Evolutionary conservation across 2,113 vertebrate species (phyloP), one percentile per base, ranked within the genome.

Genomic region (Dipodomys merriami): DNA sequence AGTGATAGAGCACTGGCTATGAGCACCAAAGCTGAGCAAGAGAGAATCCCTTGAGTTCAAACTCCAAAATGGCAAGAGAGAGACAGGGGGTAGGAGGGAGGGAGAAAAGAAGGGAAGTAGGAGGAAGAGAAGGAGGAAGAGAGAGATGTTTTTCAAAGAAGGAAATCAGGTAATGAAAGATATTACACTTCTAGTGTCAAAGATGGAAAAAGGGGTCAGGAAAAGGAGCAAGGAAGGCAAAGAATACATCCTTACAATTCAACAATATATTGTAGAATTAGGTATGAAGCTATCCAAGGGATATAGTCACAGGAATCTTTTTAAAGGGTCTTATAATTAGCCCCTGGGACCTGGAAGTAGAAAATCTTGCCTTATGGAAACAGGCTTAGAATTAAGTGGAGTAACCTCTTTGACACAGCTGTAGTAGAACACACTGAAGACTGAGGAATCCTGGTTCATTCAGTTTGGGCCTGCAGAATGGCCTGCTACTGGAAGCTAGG

Each of bases 301-400:
- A 68, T 79, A 15, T 29, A 68, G 57, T 80, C 53, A 23, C 39
- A 71, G 86, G 4, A 69, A 74, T 57, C 29, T n/a, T 60, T 19
- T 90, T 83, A 91, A 73, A 73, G 71, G 27, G 22, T 53, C 44
- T 13, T 46, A 39, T 84, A 77, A 65, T 69, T 77, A 60, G 78
- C 71, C 74, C 39, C 53, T 90, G 23, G 33, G 71, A 94, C 7
- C 3, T 22, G 5, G 30, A 33, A 46, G 9, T 49, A 76, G 72
- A 83, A 29, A 68, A 60, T 57, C 15, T 30, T 71, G 57, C 27
- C 65, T 79, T 62, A n/a, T 20, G 23, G 72, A 39, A 87, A 57
- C 46, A 25, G 69, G 19, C 9, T 25, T 49, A 6, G 27, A 79
- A 49, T 2, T 69, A 13, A 60, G 71, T 65, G 49, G 29, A 35